Base-by-base conservation (phyloP, 1,140 invertebrate genomes). In the Drosophila suzukii region DNA sequence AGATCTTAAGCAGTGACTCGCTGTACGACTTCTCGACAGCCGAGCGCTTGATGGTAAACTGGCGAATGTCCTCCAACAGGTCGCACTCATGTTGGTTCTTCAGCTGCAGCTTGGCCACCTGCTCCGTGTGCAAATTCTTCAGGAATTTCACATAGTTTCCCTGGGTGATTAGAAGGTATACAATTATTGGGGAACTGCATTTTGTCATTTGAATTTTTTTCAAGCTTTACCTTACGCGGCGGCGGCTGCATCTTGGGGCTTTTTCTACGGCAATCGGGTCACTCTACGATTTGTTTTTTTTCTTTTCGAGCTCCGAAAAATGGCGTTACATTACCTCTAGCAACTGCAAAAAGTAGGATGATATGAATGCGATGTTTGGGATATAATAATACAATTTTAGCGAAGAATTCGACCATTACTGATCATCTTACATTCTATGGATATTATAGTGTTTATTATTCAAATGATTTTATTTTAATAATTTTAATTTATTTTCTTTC, bases 1-100 rank as follows among this genome's bases (percentile, higher is more conserved):
- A 97, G 88, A 98, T 96, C 93, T 98, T 98, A 54, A 98, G 94
- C 66, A 98, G 93, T 27, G 97, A 96, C 96, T 98, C 97, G 0
- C 97, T 97, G 93, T 99, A 99, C 13, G 97, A 97, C 92, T 98
- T 98, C 93, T 99, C 98, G 76, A 99, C 97, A 20, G 96, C 95
- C 17, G 97, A 97, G 78, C 97, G 95, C 92, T 98, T 98, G 89
- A 98, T 95, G 41, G 96, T 97, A 93, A 98, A 99, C 88, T 96
- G 97, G 93, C 97, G 95, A 53, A 99, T 96, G 92, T 98, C 98
- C 93, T 99, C 98, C 49, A 99, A 93, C 63, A 99, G 93, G 92
- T 99, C 98, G 93, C 97, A 98, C 92, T 99, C 98, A 93, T 98
- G 97, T 93, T 98, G 98, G 93, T 98, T 98, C 93, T 99, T 99